Base-by-base conservation (phyloP, 2,797 vertebrate species). In the Sebastes hubbsi region DNA sequence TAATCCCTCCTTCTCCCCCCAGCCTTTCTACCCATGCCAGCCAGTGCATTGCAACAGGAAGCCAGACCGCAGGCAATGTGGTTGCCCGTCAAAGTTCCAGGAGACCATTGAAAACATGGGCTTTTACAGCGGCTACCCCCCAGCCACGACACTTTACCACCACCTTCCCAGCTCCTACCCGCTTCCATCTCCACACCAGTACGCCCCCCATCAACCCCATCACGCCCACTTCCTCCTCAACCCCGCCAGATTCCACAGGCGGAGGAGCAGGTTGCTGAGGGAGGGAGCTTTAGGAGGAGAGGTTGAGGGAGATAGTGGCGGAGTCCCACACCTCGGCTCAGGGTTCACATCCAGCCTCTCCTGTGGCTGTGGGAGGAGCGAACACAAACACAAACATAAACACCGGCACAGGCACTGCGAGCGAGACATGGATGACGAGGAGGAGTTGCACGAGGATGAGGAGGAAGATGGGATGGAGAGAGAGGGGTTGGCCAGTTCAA, bases 191-290 rank as follows among this genome's bases (percentile, higher is more conserved):
- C 83, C 94, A 49, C 91, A 95, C 87, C 94, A 97, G 92, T 84
- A 97, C 90, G 10, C 96, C 94, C 60, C 97, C 93, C 77, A 97
- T 95, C 95, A 97, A 62, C 97, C 96, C 22, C 98, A 99, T 78
- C 95, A 98, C 18, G 97, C 98, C 78, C 98, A 98, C 81, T 95
- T 98, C 80, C 96, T 99, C 76, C 97, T 99, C 78, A 99, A 99
- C 78, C 98, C 98, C 0, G 96, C 97, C 82, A 97, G 99, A 83
- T 99, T 99, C 67, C 98, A 98, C 92, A 97, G 98, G 94, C 97
- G 97, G 86, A 98, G 98, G 86, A 96, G 97, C 92, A 97, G 98
- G 90, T 90, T 98, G 42, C 88, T 98, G 29, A 96, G 97, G 76
- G 98, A 97, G 88, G 98, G 92, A 91, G 96, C 80, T 63, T 81